Base-by-base conservation (phyloP, 2,888 invertebrate genomes). In the Anoncus sp. region DNA sequence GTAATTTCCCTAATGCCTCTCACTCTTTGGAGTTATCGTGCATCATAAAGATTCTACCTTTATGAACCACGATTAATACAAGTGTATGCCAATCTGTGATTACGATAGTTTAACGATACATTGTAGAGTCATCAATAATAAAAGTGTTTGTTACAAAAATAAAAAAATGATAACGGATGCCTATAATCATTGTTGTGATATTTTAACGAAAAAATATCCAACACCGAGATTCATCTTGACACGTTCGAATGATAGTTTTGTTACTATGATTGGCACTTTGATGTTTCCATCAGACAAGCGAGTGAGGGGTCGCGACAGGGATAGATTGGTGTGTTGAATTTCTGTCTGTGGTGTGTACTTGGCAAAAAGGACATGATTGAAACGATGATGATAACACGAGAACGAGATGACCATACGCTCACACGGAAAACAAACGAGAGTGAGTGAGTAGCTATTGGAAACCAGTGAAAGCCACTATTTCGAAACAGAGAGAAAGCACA, bases 321-420 rank as follows among this genome's bases (percentile, higher is more conserved):
- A 22, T n/a, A n/a, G 70, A 78, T 74, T 66, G 77, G 53, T 78
- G 77, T 60, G 77, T 74, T 74, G 74, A 60, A 60, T 73, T 77
- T 77, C 57, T 65, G 70, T 74, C 74, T 66, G 70, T 78, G 77
- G 74, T 70, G 67, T 55, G 55, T 75, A 75, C 67, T 66, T 51
- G 71, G 57, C 82, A 74, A 81, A 75, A 81, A 81, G 81, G 81
- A 83, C 79, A 81, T 82, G 81, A 76, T 74, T 78, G 83, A 76
- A 84, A 84, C 84, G 81, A 87, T 85, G 85, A 85, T 82, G 85
- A 83, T 84, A 82, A 83, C 85, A 85, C 82, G 83, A 78, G 71
- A 6, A 75, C 74, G 75, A 75, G 62, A 66, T 74, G 75, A 78
- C 71, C 53, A 47, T n/a, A 65, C 16, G 31, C 53, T 60, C 40